Evolutionary conservation across 2,797 vertebrate genomes (phyloP), one percentile per base, ranked within the genome.

Genomic region (Lophius americanus): DNA sequence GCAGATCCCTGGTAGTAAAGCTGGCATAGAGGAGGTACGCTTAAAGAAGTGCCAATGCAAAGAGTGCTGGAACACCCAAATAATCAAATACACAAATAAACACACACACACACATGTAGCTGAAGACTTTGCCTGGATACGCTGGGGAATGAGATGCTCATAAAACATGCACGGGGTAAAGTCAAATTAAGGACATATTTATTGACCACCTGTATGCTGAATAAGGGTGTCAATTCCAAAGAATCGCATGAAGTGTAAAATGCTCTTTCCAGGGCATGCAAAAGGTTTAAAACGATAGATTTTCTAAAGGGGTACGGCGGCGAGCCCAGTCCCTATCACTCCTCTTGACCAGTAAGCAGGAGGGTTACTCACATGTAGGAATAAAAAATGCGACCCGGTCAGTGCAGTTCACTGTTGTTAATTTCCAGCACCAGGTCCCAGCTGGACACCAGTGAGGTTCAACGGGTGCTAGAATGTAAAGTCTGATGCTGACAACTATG

Each of bases 151-250:
- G 79, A 84, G 76, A 81, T 64, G 81, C 86, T 90, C 83, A 85
- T 91, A 83, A 92, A 93, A 88, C 79, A 84, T 88, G 81, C 78
- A 90, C 84, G 73, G 80, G 78, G 77, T 69, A 44, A 87, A 75
- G 39, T n/a, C n/a, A 2, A 36, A 37, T 12, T 4, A 36, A 41
- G 3, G 38, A 3, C n/a, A 9, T n/a, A 50, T 61, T 60, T 41
- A 6, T 44, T 23, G 37, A 49, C 9, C 7, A 43, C 23, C 5
- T 51, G 0, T 2, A 2, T 4, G 66, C 76, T 4, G 70, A 72
- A 75, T 60, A 11, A 14, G 9, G 1, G 1, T 6, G 1, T 1
- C 0, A 5, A 36, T 5, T 1, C 2, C 4, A 35, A 0, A 13
- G 14, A 38, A 57, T 50, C 48, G 35, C 14, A 6, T 1, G 47